Evolutionary conservation across 2,113 vertebrate genomes (phyloP), one percentile per base, ranked within the genome.

Genomic region (Rhadina sibilatrix): DNA sequence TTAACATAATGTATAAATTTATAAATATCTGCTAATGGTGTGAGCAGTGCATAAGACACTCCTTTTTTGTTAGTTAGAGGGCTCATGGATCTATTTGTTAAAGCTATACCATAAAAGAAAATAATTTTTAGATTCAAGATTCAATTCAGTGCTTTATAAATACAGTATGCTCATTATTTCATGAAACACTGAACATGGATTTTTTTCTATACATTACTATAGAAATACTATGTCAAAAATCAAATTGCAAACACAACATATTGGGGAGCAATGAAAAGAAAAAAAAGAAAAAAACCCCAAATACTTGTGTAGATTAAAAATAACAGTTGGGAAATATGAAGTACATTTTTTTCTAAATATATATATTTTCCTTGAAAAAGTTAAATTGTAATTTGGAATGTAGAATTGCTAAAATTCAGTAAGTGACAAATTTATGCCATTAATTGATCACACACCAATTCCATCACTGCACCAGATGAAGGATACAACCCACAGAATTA

Each of bases 191-290:
- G 4, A 33, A 40, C 7, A 6, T 60, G 5, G 2, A n/a, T 30
- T 2, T 37, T 80, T 64, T 85, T 65, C 21, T 65, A 23, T 37
- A 42, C 5, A 42, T 70, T 3, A 22, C 9, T 69, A 56, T 8
- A 53, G 19, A 92, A 30, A 76, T 0, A 30, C 38, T 87, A 31
- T 23, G 10, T 31, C 15, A 74, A 57, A 92, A 86, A 64, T 40
- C 5, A 37, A 9, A 61, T 49, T 49, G 5, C 21, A 70, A 90
- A 68, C 49, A 33, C 0, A 77, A 10, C 1, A 24, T 69, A 46
- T 54, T 0, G 0, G 7, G 1, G 8, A 6, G 4, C 1, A 8
- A 35, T 3, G 4, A 4, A 15, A 44, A 38, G 2, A 23, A 37
- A 64, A 40, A 18, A 30, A 0, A n/a, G 27, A 24, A 5, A 9